Evolutionary conservation across 2,797 vertebrate genomes (phyloP).

Genomic region (Harpagifer antarcticus): DNA sequence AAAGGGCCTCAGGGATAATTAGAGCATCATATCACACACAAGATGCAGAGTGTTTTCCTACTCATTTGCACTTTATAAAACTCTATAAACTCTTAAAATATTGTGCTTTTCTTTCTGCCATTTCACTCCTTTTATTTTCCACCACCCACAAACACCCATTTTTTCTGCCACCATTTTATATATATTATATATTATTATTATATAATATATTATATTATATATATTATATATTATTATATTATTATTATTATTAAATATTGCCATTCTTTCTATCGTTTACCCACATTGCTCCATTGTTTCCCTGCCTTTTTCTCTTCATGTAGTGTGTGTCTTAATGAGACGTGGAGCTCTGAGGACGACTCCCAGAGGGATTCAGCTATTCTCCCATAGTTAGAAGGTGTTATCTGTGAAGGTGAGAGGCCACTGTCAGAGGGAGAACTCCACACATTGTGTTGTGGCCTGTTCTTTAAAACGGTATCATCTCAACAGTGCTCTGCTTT

Average conservation of each 20-base stretch:
- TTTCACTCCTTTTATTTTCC: conserved; percentile 1
- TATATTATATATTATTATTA: no score
- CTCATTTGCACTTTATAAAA: conserved; percentile 53
- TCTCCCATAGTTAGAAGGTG: conserved; percentile 53
- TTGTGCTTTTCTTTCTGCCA: not conserved
- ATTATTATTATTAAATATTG: no score
- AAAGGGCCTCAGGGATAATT: conserved; percentile 69
- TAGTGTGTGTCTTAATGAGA: conserved; percentile 59
- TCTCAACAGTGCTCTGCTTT: no score
- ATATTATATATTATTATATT: no score
- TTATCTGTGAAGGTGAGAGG: conserved; percentile 65
- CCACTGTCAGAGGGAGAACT: conserved; percentile 36
- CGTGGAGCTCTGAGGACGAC: conserved; percentile 48
- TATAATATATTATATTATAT: no score
- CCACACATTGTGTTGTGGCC: conserved; percentile 7
- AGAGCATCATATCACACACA: conserved; percentile 53
- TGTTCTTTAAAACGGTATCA: no score
- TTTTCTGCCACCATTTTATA: not conserved
- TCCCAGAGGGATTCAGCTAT: conserved; percentile 57
- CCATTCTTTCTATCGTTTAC: not conserved
- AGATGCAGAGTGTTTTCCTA: conserved; percentile 18
- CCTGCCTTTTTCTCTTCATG: conserved; percentile 36
- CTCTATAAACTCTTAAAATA: conserved; percentile 19
- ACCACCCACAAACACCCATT: not conserved
- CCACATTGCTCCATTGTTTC: conserved; percentile 13